These are phyloP conservation scores for Tetheella fluctuosa DNA, from an alignment of 2,888 invertebrate genomes.

Conservation along the genomic window DNA sequence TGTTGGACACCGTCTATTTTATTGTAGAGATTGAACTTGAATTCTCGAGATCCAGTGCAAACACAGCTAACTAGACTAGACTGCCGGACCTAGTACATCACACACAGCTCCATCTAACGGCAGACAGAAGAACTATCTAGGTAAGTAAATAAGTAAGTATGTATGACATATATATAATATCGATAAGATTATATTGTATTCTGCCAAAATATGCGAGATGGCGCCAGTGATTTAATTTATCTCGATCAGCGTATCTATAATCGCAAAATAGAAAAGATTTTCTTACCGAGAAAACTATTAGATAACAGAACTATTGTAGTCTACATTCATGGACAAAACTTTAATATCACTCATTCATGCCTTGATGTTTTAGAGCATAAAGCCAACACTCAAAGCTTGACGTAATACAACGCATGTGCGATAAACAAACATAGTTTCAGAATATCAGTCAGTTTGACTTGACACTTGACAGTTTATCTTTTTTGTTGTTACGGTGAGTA, in stretches of 20 bases:
- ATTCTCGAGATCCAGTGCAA: no score
- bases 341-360: no score
- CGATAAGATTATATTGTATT: not conserved
- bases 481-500: not conserved
- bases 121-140: conserved; percentile 23
- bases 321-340: no score
- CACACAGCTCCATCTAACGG: conserved; percentile 13
- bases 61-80: no score
- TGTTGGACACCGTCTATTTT: no score
- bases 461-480: not conserved
- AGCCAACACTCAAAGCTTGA: no score
- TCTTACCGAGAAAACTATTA: not conserved
- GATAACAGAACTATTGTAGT: no score
- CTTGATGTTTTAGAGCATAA: no score
- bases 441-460: not conserved
- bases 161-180: not conserved
- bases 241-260: no score
- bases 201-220: not conserved
- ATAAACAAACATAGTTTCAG: not conserved
- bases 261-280: not conserved
- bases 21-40: no score
- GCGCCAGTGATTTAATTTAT: not conserved
- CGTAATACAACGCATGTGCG: no score
- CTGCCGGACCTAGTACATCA: no score
- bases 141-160: not conserved